Evolutionary conservation across 2,888 invertebrate species (phyloP).

Genomic region (Leptopilina syphax): DNA sequence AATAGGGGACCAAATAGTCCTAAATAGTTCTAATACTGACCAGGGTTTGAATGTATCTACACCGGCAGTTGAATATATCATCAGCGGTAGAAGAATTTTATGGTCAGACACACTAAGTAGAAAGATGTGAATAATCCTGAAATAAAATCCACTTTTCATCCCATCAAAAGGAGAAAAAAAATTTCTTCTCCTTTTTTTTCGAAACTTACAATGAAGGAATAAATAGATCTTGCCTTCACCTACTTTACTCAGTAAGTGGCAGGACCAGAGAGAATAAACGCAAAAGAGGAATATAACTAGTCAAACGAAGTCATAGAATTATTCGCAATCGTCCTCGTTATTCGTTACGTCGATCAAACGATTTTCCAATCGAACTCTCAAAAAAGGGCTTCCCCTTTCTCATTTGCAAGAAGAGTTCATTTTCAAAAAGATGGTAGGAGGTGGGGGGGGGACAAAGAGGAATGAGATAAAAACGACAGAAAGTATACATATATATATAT

Average conservation of each 20-base stretch:
- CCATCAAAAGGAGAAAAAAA: no score
- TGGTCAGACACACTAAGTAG: background rate
- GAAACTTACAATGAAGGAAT: slow-evolving; percentile 47
- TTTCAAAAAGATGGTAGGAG: slow-evolving; percentile 13
- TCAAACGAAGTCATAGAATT: slow-evolving; percentile 43
- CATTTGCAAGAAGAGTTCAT: slow-evolving; percentile 40
- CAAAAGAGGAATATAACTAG: slow-evolving; percentile 38
- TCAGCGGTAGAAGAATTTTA: background rate
- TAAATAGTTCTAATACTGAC: no score
- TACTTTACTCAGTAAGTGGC: slow-evolving; percentile 33
- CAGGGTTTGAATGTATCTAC: no score
- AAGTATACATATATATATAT: no score
- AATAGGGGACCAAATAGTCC: no score
- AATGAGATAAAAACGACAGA: slow-evolving; percentile 29
- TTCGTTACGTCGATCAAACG: slow-evolving; percentile 40
- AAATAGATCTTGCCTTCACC: slow-evolving; percentile 14
- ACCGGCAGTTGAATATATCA: background rate
- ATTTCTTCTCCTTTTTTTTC: no score
- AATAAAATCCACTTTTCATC: no score
- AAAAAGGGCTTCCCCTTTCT: slow-evolving; percentile 19
- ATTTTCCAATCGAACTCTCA: slow-evolving; percentile 39
- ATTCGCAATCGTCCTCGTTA: slow-evolving; percentile 30
- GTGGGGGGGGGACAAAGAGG: background rate
- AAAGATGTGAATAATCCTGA: background rate
- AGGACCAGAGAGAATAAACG: slow-evolving; percentile 33